Base-by-base conservation (phyloP, 1,140 invertebrate species). In the Branchinecta lynchi region DNA sequence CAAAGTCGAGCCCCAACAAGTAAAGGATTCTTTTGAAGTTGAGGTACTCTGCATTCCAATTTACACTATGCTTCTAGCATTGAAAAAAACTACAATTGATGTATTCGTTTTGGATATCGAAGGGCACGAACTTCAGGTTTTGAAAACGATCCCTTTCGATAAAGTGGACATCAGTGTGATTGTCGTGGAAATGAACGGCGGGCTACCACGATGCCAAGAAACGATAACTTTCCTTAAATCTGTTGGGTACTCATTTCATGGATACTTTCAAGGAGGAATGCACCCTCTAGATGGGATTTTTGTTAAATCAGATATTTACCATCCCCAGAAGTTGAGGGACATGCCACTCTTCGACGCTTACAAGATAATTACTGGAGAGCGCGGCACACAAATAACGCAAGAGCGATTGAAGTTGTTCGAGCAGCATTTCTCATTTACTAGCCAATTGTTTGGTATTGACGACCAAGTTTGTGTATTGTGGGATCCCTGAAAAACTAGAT, bases 271-370 rank as follows among this genome's bases (percentile, higher is more conserved):
- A 51, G 46, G 46, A 9, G 46, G 46, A 9, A 51, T 51, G 46
- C 46, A 51, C 46, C 46, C 46, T 9, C 9, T 9, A 51, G 46
- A 51, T 51, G 46, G 9, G n/a, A 51, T 51, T 51, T 51, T 51
- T 51, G 46, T 51, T n/a, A 51, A 51, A n/a, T 9, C 9, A n/a
- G n/a, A 51, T 51, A 9, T 51, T 51, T 51, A 51, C 46, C 9
- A 51, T n/a, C 46, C 46, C n/a, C 9, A 51, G 46, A 51, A 51
- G 46, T 51, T 51, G 46, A n/a, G n/a, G n/a, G n/a, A 51, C n/a
- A n/a, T n/a, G n/a, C 9, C 46, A n/a, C 9, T 51, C n/a, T 9
- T 51, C n/a, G 46, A 51, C n/a, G 9, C n/a, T 51, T 51, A 51
- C 46, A 51, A 51, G n/a, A n/a, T 51, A 51, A n/a, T 51, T 9